Base-by-base conservation (phyloP, 1,140 invertebrate genomes). In the Thalassaphorura encarpata region DNA sequence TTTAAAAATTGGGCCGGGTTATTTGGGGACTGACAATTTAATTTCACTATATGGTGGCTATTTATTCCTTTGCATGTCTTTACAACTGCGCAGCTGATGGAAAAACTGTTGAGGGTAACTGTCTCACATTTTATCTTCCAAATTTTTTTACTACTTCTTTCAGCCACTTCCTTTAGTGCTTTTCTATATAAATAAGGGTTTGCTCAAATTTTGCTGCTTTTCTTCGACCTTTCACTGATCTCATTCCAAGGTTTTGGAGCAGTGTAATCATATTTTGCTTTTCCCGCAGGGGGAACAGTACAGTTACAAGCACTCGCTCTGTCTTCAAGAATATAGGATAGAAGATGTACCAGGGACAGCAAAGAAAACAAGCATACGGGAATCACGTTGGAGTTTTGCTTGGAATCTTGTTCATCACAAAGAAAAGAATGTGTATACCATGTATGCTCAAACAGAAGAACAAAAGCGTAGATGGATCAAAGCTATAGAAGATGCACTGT, bases 391-490 rank as follows among this genome's bases (percentile, higher is more conserved):
- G 81, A 80, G 80, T 19, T 82, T 86, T 67, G 82, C 84, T 64
- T 91, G 91, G 78, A 75, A 85, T 56, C 73, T 97, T 36, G 88
- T 91, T 19, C 82, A 88, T 60, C 83, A 86, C 63, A 82, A 85
- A 61, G 83, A 84, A 61, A 79, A 80, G 58, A 84, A 82, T 31
- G 90, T 86, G 6, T 95, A 86, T 69, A 95, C 92, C 6, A 80
- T 97, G 66, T 91, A 84, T 70, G 86, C 90, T 1, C 82, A 90
- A 68, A 91, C 83, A 8, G 87, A 90, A 60, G 89, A 93, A 36
- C 80, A 84, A 56, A 87, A 90, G 59, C 76, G 81, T 60, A 86
- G 88, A 69, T 96, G 93, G 90, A 84, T 95, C 18, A 89, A 90
- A 67, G 88, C 90, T 5, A 82, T 97, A 24, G 80, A 83, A 47